Conservation (phyloP, 1,140 invertebrate genomes). For the Polypedilum pembai region DNA sequence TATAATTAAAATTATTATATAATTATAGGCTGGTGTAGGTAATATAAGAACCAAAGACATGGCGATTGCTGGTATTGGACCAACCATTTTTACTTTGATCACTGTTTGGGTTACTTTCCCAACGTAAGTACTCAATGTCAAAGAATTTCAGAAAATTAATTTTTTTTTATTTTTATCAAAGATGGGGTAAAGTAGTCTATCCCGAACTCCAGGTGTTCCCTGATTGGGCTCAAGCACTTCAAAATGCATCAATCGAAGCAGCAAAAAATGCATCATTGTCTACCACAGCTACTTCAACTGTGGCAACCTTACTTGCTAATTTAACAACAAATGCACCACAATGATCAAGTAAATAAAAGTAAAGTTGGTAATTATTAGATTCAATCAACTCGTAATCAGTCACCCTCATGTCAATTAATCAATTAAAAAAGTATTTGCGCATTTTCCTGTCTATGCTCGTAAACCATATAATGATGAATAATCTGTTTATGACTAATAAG, state of each 20-base stretch:
- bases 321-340: too few relatives aligned
- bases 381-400: too few relatives aligned
- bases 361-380: too few relatives aligned
- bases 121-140: constrained; percentile 42
- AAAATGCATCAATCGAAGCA: too few relatives aligned
- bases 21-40: constrained; percentile 70
- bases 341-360: too few relatives aligned
- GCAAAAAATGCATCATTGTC: neutral
- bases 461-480: too few relatives aligned
- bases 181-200: constrained; percentile 49
- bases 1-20: too few relatives aligned
- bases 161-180: neutral
- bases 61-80: constrained; percentile 66
- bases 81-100: constrained; percentile 65
- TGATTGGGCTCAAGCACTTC: constrained; percentile 37
- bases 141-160: neutral
- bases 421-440: too few relatives aligned
- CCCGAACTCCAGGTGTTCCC: constrained; percentile 40
- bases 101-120: constrained; percentile 60
- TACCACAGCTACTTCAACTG: neutral
- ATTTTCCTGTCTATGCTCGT: too few relatives aligned
- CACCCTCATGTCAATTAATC: too few relatives aligned
- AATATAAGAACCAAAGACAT: constrained; percentile 70
- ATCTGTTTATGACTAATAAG: too few relatives aligned
- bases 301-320: neutral